Evolutionary conservation across 2,888 invertebrate genomes (phyloP), one percentile per base, ranked within the genome.

Genomic region (Catocala sponsa): DNA sequence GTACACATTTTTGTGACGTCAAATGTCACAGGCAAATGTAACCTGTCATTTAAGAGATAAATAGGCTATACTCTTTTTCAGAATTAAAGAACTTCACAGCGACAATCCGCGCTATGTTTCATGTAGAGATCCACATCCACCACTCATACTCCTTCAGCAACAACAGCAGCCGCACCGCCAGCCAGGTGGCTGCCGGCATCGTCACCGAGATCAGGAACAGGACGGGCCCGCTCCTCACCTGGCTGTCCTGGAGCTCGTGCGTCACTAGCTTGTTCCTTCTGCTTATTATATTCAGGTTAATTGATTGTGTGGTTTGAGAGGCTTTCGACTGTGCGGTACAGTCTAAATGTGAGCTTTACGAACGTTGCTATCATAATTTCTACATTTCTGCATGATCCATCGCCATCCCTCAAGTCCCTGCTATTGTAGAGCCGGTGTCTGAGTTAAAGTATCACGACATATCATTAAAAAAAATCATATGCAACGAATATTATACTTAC

Each of bases 171-270:
- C 76, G 83, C 1, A 84, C 88, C 0, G 84, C 85, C 32, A 88
- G 87, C 35, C 92, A 91, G 51, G 92, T 96, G 0, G 95, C 96
- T 0, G 91, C 95, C 0, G 95, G 95, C 15, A 96, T 97, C 44
- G 92, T 96, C 2, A 95, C 94, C 0, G 97, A 96, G 82, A 95
- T 97, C 63, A 93, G 95, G 71, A 90, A 95, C 55, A 91, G 95
- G 69, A 95, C 96, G 41, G 94, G 95, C 69, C 94, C 92, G 0
- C 80, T 97, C 13, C 85, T 96, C 0, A 92, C 95, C 0, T 90
- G 96, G 84, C 94, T 97, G 47, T 95, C 96, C 70, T 95, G 95
- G 94, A 95, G 96, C 82, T 96, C 96, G 9, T 95, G 95, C 58
- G 91, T 95, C 0, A 95, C 96, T 0, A 95, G 96, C 67, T 83